Base-by-base conservation (phyloP, 2,113 vertebrate genomes). In the Hyaena hyaena region DNA sequence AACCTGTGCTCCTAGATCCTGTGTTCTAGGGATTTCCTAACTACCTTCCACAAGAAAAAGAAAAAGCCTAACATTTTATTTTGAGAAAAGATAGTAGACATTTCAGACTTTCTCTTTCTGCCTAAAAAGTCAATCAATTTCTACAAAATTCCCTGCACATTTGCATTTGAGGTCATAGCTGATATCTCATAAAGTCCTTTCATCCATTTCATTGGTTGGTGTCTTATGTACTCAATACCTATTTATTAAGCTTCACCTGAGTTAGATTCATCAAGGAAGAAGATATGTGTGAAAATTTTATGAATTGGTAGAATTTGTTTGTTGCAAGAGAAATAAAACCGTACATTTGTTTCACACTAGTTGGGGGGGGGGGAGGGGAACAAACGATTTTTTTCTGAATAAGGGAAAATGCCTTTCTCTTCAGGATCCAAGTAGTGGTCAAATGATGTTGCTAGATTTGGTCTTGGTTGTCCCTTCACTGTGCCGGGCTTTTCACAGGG, bases 261-360 rank as follows among this genome's bases (percentile, higher is more conserved):
- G 43, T 74, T 93, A 77, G 55, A 87, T 58, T 97, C 10, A 63
- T 93, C 74, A 88, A 76, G 45, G 23, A 68, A 80, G 66, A 96
- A 87, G 31, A 74, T 58, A 63, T 76, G 17, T 21, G 31, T 19
- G 33, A 68, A 79, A 33, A 93, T 92, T 90, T 93, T 81, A 86
- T 81, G 86, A 87, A 77, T 93, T 88, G 28, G 69, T 19, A 88
- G 73, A 88, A 95, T 87, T 92, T 71, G 31, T 90, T 92, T 76
- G 73, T 66, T 88, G n/a, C 15, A 91, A 84, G 83, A 76, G 79
- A 93, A 33, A 58, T 31, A 92, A 73, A 92, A 35, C 58, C 23
- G 48, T 63, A 95, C 74, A 87, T 26, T 11, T 80, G 19, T 83
- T 84, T 95, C n/a, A 79, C 91, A 95, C 10, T 50, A 88, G 33